These are phyloP conservation scores for Candoia aspera DNA, from an alignment of 2,113 vertebrate genomes.

Conservation along the genomic window DNA sequence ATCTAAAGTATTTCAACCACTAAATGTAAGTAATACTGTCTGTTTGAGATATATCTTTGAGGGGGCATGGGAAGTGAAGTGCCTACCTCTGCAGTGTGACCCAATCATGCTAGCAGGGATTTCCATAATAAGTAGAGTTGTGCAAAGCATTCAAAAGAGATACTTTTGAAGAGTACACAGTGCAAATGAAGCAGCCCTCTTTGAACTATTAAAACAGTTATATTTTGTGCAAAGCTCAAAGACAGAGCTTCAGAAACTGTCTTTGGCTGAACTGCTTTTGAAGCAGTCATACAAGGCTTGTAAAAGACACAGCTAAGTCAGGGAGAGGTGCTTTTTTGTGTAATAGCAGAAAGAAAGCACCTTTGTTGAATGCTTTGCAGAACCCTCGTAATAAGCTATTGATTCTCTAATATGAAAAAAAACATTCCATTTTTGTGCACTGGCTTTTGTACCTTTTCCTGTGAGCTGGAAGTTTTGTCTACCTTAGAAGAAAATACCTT, in stretches of 20 bases:
- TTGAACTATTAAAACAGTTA: neutral
- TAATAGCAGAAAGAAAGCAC: neutral
- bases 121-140: slow-evolving; percentile 46
- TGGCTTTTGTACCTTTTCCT: slow-evolving; percentile 38
- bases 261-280: neutral
- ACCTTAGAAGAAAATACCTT: slow-evolving; percentile 3
- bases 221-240: neutral
- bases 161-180: neutral
- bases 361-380: neutral
- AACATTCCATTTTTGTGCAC: slow-evolving; percentile 40
- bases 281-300: neutral
- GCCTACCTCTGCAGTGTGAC: neutral
- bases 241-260: neutral
- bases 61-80: neutral
- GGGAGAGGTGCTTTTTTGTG: neutral
- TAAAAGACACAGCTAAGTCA: neutral
- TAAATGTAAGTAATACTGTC: slow-evolving; percentile 1
- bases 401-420: slow-evolving; percentile 17
- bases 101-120: neutral
- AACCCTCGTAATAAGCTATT: neutral
- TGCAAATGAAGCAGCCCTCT: neutral
- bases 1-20: slow-evolving; percentile 28
- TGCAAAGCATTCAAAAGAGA: neutral
- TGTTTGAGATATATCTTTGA: slow-evolving; percentile 1
- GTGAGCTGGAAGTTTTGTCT: slow-evolving; percentile 36